Evolutionary conservation across 2,113 vertebrate genomes (phyloP).

Genomic region (Coryphaenoides rupestris): DNA sequence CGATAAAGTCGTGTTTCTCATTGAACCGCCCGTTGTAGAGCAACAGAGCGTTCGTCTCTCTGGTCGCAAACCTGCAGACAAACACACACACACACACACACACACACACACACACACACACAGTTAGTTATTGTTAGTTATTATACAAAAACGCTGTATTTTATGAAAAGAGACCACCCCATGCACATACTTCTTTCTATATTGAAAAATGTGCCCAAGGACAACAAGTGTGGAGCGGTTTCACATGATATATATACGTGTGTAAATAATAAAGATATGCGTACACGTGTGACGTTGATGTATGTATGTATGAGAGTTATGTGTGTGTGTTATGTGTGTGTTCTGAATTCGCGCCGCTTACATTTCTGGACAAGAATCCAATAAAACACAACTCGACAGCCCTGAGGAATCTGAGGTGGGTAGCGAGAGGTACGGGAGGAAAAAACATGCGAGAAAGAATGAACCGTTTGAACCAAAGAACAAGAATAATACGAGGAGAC

Average conservation of each 20-base stretch:
- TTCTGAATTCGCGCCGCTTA: not conserved
- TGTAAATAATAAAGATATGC: no score
- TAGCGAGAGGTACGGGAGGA: not conserved
- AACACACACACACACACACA: not conserved
- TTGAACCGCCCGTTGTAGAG: slow-evolving; percentile 97
- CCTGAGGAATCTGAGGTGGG: not conserved
- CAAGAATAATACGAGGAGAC: no score
- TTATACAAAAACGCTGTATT: no score
- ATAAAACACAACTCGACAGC: not conserved
- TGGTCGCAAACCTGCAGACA: slow-evolving; percentile 85
- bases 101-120: not conserved
- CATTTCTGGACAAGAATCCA: not conserved
- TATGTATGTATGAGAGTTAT: not conserved
- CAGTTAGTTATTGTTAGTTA: not conserved
- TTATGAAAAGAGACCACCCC: no score
- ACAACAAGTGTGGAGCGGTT: no score
- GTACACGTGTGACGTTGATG: not conserved
- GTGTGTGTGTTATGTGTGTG: not conserved
- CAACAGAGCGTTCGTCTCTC: slow-evolving; percentile 84
- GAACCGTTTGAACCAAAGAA: no score
- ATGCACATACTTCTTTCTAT: no score
- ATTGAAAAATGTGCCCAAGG: no score
- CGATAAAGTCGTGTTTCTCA: slow-evolving; percentile 95
- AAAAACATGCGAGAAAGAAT: not conserved
- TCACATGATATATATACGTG: no score